Percentiles rank a stretch among this genome's conserved stretches.
These are phyloP conservation scores for Macrobrachium rosenbergii DNA, from an alignment of 1,140 invertebrate species.

Conservation along the genomic window DNA sequence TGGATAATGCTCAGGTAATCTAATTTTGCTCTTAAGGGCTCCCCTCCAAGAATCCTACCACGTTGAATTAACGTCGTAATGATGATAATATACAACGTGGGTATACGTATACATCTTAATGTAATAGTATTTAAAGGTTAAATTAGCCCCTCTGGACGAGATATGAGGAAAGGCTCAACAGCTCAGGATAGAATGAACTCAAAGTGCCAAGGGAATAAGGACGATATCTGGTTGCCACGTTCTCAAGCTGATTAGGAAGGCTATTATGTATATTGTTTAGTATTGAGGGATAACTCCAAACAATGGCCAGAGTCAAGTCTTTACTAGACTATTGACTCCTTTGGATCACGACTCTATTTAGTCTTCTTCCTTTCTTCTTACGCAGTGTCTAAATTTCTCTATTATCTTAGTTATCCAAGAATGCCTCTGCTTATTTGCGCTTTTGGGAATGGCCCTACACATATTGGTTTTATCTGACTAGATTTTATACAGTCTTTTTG, in stretches of 20 bases:
- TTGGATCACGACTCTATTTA: constrained; percentile 14
- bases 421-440: background rate
- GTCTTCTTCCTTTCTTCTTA: background rate
- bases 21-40: no score
- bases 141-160: no score
- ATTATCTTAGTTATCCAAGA: background rate
- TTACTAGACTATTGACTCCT: constrained; percentile 5
- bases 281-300: constrained; percentile 16
- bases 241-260: background rate
- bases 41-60: no score
- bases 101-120: no score
- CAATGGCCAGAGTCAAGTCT: background rate
- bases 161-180: no score
- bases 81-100: no score
- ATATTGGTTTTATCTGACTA: background rate
- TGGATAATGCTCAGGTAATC: no score
- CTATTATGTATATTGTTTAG: constrained; percentile 40
- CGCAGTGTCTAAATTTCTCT: background rate
- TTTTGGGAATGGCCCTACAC: background rate
- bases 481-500: background rate
- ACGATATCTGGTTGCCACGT: background rate
- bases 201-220: background rate
- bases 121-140: no score
- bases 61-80: no score
- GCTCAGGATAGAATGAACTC: background rate